Conservation (phyloP, 2,888 invertebrate species). For the Allygus modestus region DNA sequence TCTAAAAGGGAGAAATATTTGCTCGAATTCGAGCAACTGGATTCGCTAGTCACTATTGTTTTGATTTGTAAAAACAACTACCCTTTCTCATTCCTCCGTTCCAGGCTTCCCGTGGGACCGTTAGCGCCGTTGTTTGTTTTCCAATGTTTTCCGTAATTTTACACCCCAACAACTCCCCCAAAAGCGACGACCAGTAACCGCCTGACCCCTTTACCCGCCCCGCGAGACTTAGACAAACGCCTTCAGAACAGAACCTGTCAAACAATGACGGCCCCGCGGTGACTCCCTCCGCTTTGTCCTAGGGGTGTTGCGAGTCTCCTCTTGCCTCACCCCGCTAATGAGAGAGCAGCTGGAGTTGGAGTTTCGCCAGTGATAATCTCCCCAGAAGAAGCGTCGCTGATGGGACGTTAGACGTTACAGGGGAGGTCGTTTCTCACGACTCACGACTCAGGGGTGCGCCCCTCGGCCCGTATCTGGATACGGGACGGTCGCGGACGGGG, state of each 20-base stretch:
- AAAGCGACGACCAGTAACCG: not conserved
- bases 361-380: constrained; percentile 33
- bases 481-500: not conserved
- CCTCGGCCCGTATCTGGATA: constrained; percentile 27
- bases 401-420: constrained; percentile 41
- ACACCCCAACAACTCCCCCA: not conserved
- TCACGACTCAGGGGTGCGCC: no score
- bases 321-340: constrained; percentile 10
- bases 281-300: constrained; percentile 23
- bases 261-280: not conserved
- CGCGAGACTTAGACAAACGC: constrained; percentile 4
- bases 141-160: not conserved
- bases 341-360: not conserved
- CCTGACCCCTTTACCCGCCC: not conserved
- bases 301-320: no score
- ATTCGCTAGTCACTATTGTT: no score
- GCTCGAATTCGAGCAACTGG: no score
- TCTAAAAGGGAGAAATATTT: no score
- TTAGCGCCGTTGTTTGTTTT: constrained; percentile 6
- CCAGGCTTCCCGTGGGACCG: not conserved
- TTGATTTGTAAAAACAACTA: no score
- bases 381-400: constrained; percentile 28
- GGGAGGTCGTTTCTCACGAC: not conserved
- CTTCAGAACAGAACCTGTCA: not conserved
- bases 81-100: no score